Conservation (phyloP, 2,797 vertebrate species). For the Sebastes matsubarae region DNA sequence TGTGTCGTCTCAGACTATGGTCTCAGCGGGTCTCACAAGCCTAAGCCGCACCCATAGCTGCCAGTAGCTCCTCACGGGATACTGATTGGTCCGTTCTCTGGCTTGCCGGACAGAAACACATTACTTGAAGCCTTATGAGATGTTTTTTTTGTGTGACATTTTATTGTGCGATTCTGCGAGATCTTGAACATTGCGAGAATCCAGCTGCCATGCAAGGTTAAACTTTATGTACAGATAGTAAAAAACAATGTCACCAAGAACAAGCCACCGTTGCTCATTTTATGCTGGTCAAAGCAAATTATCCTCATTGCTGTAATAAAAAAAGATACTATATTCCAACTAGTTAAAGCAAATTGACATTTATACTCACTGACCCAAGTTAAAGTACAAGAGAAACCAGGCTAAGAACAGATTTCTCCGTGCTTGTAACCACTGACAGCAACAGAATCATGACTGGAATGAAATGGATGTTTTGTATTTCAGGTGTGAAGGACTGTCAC, state of each 20-base stretch:
- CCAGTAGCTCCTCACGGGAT: too few species aligned
- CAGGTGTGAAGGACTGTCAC: neutral
- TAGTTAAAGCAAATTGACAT: neutral
- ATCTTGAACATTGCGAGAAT: too few species aligned
- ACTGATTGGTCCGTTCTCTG: too few species aligned
- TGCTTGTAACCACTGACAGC: neutral
- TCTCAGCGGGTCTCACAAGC: too few species aligned
- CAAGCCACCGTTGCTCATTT: neutral
- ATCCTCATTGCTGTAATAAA: neutral
- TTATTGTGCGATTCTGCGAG: too few species aligned
- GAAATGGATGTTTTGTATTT: neutral
- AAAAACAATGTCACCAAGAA: too few species aligned
- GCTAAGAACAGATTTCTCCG: neutral
- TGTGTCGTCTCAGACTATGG: fast-evolving
- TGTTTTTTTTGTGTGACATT: too few species aligned
- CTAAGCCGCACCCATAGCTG: too few species aligned
- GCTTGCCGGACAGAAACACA: fast-evolving
- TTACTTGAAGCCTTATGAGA: too few species aligned
- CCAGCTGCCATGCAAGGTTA: too few species aligned
- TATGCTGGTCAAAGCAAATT: neutral
- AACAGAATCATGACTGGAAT: neutral
- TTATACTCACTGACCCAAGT: neutral
- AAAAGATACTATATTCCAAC: neutral
- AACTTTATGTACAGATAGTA: neutral
- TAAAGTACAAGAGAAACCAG: neutral